Percentiles rank a stretch among this genome's conserved stretches.
phyloP scores from a whole-genome alignment of 1,140 invertebrate genomes.

The Vanessa tameamea region DNA sequence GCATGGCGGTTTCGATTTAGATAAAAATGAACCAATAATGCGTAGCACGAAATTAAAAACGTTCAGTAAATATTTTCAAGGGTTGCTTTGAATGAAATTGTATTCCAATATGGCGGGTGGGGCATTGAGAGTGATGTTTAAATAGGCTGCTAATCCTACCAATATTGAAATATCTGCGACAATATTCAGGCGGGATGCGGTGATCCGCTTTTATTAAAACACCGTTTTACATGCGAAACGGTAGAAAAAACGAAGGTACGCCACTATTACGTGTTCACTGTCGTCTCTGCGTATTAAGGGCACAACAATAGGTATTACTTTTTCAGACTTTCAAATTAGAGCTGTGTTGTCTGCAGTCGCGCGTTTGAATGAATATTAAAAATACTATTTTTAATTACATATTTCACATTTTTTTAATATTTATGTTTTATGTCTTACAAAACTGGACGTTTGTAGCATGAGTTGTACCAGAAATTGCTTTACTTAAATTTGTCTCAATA shows the following conservation, averaged over 20 bases:
- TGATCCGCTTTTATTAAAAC: conserved; percentile 79
- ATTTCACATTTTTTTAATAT: too few species aligned
- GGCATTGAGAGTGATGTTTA: conserved; percentile 73
- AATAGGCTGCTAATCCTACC: conserved; percentile 77
- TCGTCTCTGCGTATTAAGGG: conserved; percentile 38
- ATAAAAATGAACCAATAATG: conserved; percentile 38
- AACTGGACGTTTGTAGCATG: not conserved
- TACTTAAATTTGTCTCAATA: not conserved
- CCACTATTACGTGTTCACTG: conserved; percentile 36
- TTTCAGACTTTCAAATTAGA: conserved; percentile 27
- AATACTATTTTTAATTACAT: conserved; percentile 7
- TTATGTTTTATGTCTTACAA: not conserved
- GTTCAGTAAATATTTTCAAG: conserved; percentile 70
- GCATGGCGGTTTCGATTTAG: conserved; percentile 25
- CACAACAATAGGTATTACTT: conserved; percentile 36
- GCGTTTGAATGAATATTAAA: conserved; percentile 12
- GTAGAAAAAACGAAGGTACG: conserved; percentile 53
- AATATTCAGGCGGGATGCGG: conserved; percentile 67
- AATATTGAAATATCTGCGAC: conserved; percentile 78
- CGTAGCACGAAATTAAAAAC: conserved; percentile 66
- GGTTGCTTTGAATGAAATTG: conserved; percentile 70
- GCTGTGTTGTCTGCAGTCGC: conserved; percentile 11
- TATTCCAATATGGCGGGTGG: conserved; percentile 68
- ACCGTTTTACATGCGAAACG: conserved; percentile 62
- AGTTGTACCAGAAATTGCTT: not conserved